These are phyloP conservation scores for Trogon melanurus DNA, from an alignment of 2,113 vertebrate species.

Conservation along the genomic window DNA sequence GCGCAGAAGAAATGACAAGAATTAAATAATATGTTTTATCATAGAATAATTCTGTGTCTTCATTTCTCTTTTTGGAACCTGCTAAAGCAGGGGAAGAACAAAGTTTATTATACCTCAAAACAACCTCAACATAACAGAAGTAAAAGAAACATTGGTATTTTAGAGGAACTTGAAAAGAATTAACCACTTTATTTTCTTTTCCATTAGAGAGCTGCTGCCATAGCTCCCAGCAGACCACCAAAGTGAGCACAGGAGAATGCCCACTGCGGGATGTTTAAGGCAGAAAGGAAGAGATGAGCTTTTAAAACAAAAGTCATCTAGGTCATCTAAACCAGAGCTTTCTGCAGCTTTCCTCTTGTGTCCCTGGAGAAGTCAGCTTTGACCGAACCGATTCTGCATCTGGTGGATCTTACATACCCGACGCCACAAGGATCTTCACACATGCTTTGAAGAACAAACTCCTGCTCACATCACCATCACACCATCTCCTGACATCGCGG, in stretches of 20 bases:
- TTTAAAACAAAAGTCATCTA: background rate
- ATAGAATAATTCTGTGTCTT: background rate
- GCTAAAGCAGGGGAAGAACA: background rate
- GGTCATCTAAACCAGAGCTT: background rate
- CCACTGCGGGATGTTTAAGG: fast-evolving
- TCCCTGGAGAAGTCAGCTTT: background rate
- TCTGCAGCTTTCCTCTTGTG: background rate
- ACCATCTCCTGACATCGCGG: fast-evolving
- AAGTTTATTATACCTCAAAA: background rate
- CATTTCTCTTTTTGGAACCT: background rate
- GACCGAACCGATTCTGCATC: background rate
- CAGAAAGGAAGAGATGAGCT: fast-evolving
- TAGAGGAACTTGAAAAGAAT: background rate
- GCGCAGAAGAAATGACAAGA: background rate
- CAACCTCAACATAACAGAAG: background rate
- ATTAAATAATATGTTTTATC: background rate
- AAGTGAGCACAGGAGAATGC: background rate
- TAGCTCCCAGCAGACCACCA: background rate
- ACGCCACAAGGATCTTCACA: fast-evolving
- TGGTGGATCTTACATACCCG: background rate
- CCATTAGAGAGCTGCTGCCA: background rate
- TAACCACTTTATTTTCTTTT: background rate
- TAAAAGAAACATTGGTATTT: background rate
- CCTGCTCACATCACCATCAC: background rate
- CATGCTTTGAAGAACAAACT: background rate